phyloP scores from a whole-genome alignment of 2,888 invertebrate species.

The Strigamia crassipes region DNA sequence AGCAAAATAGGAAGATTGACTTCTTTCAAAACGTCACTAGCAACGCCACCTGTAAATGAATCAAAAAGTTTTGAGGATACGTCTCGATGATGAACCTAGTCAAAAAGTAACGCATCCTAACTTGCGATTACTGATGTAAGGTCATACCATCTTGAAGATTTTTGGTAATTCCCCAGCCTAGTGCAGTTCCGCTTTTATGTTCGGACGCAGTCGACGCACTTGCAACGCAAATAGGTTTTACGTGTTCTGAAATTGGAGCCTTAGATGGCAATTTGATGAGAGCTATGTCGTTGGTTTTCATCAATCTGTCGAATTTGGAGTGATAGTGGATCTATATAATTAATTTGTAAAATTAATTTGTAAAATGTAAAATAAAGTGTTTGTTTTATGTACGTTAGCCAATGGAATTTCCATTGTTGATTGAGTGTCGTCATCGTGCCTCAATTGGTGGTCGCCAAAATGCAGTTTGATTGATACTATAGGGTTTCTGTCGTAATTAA shows the following conservation, averaged over 20 bases:
- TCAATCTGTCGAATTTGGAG: slow-evolving; percentile 65
- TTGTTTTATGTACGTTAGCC: neutral
- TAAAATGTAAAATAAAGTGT: neutral
- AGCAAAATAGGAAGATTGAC: neutral
- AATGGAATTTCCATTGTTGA: neutral
- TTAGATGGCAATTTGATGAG: slow-evolving; percentile 69
- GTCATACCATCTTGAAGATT: neutral
- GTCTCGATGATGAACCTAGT: too few species aligned
- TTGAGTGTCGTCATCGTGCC: neutral
- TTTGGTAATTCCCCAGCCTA: neutral
- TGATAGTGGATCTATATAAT: neutral
- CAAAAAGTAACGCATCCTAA: too few species aligned
- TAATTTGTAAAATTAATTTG: neutral
- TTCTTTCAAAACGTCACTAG: neutral
- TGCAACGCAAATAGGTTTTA: neutral
- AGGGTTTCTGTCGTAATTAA: neutral
- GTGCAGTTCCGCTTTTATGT: neutral
- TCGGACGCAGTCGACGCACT: neutral
- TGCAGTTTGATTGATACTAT: neutral
- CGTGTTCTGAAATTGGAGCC: neutral
- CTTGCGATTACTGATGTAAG: neutral
- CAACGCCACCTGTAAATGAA: neutral
- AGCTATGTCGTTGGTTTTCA: slow-evolving; percentile 71
- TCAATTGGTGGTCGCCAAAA: neutral
- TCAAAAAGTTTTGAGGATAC: too few species aligned